phyloP scores from a whole-genome alignment of 92 coral and sea anemone species.

The Desmophyllum pertusum region DNA sequence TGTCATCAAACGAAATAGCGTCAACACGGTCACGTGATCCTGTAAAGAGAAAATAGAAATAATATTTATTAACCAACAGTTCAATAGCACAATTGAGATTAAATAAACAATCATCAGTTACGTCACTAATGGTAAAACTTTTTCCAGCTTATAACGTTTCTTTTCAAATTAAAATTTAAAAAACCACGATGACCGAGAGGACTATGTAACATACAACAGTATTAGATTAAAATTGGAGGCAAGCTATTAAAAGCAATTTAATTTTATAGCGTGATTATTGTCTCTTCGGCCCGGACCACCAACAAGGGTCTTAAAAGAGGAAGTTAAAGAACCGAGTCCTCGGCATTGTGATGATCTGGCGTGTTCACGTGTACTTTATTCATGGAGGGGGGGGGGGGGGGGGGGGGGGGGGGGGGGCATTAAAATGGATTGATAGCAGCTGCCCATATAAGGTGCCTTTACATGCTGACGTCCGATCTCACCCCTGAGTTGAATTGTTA shows the following conservation, averaged over 20 bases:
- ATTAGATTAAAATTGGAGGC: not conserved
- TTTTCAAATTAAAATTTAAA: not conserved
- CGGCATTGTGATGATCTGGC: no score
- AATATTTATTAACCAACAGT: no score
- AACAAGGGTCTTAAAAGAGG: not conserved
- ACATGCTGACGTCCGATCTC: no score
- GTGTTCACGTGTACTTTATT: no score
- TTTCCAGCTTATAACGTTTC: no score
- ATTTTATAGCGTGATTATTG: not conserved
- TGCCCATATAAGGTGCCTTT: no score
- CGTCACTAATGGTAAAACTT: not conserved
- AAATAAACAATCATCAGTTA: not conserved
- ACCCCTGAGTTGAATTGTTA: no score
- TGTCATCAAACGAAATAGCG: not conserved
- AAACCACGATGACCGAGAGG: not conserved
- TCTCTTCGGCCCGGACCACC: not conserved
- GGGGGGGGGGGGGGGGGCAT: no score
- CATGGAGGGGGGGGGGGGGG: no score
- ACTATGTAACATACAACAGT: not conserved
- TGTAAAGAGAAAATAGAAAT: not conserved
- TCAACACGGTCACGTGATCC: conserved; percentile 14
- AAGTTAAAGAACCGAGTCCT: no score
- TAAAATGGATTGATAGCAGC: no score
- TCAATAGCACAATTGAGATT: not conserved
- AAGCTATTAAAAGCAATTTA: not conserved